Base-by-base conservation (phyloP, 2,888 invertebrate species). In the Danaus chrysippus region DNA sequence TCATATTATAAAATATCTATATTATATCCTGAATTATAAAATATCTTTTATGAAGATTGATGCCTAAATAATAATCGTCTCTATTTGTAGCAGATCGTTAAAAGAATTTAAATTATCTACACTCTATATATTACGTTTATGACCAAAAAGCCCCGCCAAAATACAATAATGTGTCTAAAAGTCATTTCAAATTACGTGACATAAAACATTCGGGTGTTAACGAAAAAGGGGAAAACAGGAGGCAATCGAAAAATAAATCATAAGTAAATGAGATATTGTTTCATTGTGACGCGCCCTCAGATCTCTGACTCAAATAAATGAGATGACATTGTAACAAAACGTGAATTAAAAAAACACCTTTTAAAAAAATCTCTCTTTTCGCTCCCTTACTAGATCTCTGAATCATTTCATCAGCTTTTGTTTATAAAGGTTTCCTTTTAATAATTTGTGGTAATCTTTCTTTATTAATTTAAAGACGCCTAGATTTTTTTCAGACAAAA, bases 231-330 rank as follows among this genome's bases (percentile, higher is more conserved):
- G 73, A 77, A 80, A 81, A 76, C 75, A 77, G 78, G 76, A 76
- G n/a, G 78, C 73, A 80, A 83, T 83, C 81, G 78, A 72, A 75
- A 76, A 78, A 85, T 85, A 86, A 84, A 86, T 86, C 85, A 85
- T 78, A 83, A 81, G 76, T 77, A 85, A 86, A 85, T 84, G 83
- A 84, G 84, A 83, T 83, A 84, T 77, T 80, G 79, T 80, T 74
- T 73, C 76, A 72, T 71, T 73, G 71, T 70, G 49, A 49, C 49
- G 72, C 73, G 73, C 75, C 76, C 77, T 73, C 72, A 76, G 69
- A 75, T 74, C 73, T 73, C 71, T 73, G 74, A 69, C n/a, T 78
- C 75, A 78, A 83, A 84, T 82, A 77, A 77, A 78, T 76, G 76
- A 81, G 81, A 84, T 83, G 84, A 85, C 82, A 84, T 76, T 77